phyloP scores from a whole-genome alignment of 1,140 invertebrate species.

The Philopotamus ludificatus region DNA sequence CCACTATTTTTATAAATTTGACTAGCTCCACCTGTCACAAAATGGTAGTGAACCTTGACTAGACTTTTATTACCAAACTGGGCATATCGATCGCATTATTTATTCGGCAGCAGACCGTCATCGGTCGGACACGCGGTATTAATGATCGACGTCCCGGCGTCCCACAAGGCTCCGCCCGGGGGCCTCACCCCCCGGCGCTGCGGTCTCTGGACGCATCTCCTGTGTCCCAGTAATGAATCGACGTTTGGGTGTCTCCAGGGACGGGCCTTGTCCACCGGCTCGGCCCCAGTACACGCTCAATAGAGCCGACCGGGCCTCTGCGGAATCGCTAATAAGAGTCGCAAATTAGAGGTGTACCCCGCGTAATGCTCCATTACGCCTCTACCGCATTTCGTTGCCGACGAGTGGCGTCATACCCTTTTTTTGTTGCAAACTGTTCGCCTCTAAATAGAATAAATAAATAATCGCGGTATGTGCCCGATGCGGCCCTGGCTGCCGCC shows the following conservation, averaged over 20 bases:
- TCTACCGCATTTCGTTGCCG: too few relatives aligned
- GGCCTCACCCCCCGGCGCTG: constrained; percentile 1
- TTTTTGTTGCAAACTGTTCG: too few relatives aligned
- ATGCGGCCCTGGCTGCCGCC: too few relatives aligned
- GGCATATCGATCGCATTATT: not conserved
- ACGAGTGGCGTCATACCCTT: too few relatives aligned
- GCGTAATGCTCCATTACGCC: too few relatives aligned
- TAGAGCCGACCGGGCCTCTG: constrained; percentile 1
- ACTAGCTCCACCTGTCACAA: too few relatives aligned
- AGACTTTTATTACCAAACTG: too few relatives aligned
- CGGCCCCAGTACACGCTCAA: constrained; percentile 15
- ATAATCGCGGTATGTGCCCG: not conserved
- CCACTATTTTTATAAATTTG: too few relatives aligned
- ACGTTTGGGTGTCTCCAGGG: constrained; percentile 33
- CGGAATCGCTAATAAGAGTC: constrained; percentile 24
- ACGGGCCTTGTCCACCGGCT: constrained; percentile 16
- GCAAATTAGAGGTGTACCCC: not conserved
- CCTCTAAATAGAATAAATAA: too few relatives aligned
- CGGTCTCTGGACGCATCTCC: constrained; percentile 16
- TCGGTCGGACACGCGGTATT: not conserved
- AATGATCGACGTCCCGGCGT: not conserved
- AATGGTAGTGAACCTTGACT: too few relatives aligned
- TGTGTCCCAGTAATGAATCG: constrained; percentile 38
- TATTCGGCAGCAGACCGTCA: not conserved
- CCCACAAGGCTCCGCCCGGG: not conserved